phyloP scores from a whole-genome alignment of 1,140 invertebrate species.

The Drosophila trapezifrons region DNA sequence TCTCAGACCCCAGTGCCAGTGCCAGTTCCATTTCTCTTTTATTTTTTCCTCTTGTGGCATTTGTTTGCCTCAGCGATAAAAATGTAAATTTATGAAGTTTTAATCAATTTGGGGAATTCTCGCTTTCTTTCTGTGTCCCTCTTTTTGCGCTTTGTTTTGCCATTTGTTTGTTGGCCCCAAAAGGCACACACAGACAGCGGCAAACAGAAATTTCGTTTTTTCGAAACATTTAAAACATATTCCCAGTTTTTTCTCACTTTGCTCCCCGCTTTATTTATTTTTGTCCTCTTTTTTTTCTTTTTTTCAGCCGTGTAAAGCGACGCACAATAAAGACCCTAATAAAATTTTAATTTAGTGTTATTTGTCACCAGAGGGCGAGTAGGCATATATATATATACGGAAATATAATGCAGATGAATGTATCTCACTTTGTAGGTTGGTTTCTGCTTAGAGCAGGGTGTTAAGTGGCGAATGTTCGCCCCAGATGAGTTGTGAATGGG shows the following conservation, averaged over 20 bases:
- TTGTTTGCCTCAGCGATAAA: conserved; percentile 74
- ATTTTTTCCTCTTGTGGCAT: conserved; percentile 53
- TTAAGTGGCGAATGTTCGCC: conserved; percentile 42
- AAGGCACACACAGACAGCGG: conserved; percentile 56
- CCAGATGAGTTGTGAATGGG: conserved; percentile 28
- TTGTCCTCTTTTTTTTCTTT: conserved; percentile 17
- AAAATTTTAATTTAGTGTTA: conserved; percentile 83
- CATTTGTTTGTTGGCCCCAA: conserved; percentile 58
- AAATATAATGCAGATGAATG: conserved; percentile 39
- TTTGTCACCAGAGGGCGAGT: conserved; percentile 74
- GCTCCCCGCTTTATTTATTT: conserved; percentile 14
- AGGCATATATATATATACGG: conserved; percentile 23
- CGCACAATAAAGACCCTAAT: conserved; percentile 81
- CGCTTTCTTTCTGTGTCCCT: conserved; percentile 49
- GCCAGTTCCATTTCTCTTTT: conserved; percentile 28
- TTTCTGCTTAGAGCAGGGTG: conserved; percentile 31
- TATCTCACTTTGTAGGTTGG: conserved; percentile 48
- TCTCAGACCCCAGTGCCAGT: conserved; percentile 23
- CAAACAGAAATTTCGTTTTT: conserved; percentile 45
- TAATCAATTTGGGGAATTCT: conserved; percentile 81
- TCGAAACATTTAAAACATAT: conserved; percentile 78
- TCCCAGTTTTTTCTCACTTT: conserved; percentile 43
- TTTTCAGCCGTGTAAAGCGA: conserved; percentile 58
- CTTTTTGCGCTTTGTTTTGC: conserved; percentile 34
- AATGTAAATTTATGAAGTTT: conserved; percentile 83